Conservation (phyloP, 1,140 invertebrate genomes). For the Triops cancriformis region DNA sequence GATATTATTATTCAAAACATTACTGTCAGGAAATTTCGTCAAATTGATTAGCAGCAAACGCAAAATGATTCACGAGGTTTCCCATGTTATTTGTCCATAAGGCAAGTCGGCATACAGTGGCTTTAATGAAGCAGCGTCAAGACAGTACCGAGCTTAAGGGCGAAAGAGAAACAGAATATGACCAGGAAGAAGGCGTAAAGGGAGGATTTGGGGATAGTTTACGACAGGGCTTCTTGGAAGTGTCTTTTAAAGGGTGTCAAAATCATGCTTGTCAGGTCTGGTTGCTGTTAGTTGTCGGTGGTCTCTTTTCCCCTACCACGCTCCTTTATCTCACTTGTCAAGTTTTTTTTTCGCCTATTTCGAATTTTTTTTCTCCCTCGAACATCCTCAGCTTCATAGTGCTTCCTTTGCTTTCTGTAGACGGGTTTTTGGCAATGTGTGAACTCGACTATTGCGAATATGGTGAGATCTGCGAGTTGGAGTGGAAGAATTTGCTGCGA, state of each 20-base stretch:
- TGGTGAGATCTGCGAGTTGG: not conserved
- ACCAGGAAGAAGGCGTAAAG: not conserved
- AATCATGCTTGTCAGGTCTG: constrained; percentile 9
- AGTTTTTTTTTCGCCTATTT: not conserved
- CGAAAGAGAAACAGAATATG: no score
- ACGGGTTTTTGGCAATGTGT: constrained; percentile 11
- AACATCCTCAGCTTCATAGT: not conserved
- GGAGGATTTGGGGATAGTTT: not conserved
- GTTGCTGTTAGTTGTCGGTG: not conserved
- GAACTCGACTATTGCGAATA: constrained; percentile 20
- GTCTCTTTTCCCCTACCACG: not conserved
- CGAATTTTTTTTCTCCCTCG: not conserved
- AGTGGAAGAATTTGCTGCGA: not conserved
- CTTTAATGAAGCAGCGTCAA: no score
- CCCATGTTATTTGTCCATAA: no score
- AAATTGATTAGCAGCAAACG: no score
- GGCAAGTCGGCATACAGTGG: no score
- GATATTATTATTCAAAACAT: no score
- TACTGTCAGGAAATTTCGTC: no score
- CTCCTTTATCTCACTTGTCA: not conserved
- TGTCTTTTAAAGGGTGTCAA: constrained; percentile 6
- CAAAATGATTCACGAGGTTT: no score
- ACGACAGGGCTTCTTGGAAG: constrained; percentile 8
- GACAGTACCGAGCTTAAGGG: no score
- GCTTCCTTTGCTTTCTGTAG: not conserved